Percentiles rank a stretch among this genome's conserved stretches.
Evolutionary conservation across 1,140 invertebrate species (phyloP).

Genomic region (Brachionus paranguensis): DNA sequence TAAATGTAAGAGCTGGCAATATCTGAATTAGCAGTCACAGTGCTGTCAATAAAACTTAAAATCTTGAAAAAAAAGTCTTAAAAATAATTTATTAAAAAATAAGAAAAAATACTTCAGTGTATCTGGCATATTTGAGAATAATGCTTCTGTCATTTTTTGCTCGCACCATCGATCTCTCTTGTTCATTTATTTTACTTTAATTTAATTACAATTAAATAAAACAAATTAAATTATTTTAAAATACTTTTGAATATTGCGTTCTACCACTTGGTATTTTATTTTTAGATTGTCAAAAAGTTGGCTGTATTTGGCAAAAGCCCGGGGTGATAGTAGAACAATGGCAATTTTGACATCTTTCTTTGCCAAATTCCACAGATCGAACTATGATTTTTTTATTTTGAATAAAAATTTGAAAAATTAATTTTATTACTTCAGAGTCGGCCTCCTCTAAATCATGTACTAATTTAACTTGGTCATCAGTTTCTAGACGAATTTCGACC

Average conservation of each 20-base stretch:
- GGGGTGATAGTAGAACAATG: neutral
- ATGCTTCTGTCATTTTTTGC: neutral
- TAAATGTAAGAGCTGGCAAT: conserved; percentile 6
- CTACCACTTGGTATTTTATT: neutral
- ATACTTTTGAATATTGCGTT: conserved; percentile 38
- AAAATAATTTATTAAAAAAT: neutral
- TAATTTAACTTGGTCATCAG: neutral
- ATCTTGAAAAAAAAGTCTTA: neutral
- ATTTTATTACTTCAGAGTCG: neutral
- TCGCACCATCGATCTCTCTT: neutral
- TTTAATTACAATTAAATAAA: too few relatives aligned
- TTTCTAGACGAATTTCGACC: neutral
- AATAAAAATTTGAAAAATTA: neutral
- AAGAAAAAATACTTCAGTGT: neutral
- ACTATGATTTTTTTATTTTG: neutral
- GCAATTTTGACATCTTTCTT: neutral
- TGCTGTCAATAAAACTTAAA: conserved; percentile 33
- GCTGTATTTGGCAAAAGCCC: neutral
- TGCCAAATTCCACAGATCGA: conserved; percentile 26
- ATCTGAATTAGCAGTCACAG: neutral
- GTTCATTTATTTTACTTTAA: conserved; percentile 30
- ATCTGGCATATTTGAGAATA: conserved; percentile 31
- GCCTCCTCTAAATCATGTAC: neutral
- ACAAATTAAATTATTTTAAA: too few relatives aligned
- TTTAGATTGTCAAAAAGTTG: neutral